Conservation (phyloP, 2,888 invertebrate genomes). For the Seladonia tumulorum region DNA sequence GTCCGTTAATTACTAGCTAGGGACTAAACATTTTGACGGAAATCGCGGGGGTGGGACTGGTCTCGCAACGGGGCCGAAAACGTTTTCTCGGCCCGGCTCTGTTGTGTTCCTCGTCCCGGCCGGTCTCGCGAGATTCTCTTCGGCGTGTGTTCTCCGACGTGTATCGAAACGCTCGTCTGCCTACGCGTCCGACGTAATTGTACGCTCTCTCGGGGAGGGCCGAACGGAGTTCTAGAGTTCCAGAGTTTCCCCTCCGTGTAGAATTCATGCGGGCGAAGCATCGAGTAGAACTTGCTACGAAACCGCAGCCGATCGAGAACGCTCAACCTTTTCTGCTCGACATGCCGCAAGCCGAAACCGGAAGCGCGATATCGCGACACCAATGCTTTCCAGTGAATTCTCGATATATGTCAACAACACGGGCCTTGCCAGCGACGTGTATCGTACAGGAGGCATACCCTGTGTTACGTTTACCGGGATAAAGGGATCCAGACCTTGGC, state of each 20-base stretch:
- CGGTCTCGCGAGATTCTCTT: slow-evolving; percentile 9
- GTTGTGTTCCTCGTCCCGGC: not conserved
- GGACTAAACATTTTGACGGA: slow-evolving; percentile 58
- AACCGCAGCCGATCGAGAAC: slow-evolving; percentile 37
- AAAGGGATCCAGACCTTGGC: too few relatives aligned
- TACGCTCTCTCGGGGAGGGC: not conserved
- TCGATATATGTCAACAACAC: too few relatives aligned
- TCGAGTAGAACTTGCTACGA: slow-evolving; percentile 42
- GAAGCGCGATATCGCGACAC: not conserved
- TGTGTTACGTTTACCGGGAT: too few relatives aligned
- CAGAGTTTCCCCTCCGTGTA: not conserved
- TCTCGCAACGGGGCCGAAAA: slow-evolving; percentile 38
- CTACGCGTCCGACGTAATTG: slow-evolving; percentile 13
- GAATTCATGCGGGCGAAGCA: slow-evolving; percentile 31
- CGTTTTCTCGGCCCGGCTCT: not conserved
- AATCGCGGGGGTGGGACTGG: slow-evolving; percentile 37
- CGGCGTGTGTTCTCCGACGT: not conserved
- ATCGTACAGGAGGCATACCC: too few relatives aligned
- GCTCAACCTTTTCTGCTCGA: slow-evolving; percentile 1
- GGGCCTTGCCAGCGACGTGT: too few relatives aligned
- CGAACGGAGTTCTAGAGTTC: not conserved
- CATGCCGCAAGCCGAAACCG: not conserved
- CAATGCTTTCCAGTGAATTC: too few relatives aligned
- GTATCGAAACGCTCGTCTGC: not conserved
- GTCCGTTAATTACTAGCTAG: slow-evolving; percentile 62